A percentile compares a stretch with the other conserved stretches of the same genome.
Evolutionary conservation across 2,797 vertebrate genomes (phyloP).

Genomic region (Hypotaenidia okinawae): DNA sequence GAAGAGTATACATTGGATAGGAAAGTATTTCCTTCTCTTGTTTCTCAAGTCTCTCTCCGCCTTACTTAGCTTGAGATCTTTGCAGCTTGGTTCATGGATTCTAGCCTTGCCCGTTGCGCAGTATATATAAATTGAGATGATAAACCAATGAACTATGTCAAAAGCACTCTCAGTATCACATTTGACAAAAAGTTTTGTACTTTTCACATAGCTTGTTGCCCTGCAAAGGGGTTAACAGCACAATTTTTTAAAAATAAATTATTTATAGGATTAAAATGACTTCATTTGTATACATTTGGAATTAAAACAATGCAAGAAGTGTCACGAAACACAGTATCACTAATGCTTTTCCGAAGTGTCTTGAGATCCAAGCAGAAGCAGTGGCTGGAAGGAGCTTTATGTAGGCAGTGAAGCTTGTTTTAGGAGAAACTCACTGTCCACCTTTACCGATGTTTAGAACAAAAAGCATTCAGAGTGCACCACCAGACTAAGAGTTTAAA

Average conservation of each 20-base stretch:
- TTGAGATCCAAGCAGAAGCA: conserved; percentile 62
- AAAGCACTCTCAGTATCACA: conserved; percentile 84
- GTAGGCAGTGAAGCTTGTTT: conserved; percentile 60
- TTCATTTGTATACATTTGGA: conserved; percentile 88
- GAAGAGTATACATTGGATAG: conserved; percentile 90
- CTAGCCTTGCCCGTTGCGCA: conserved; percentile 84
- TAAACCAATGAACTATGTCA: conserved; percentile 83
- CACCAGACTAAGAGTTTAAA: conserved; percentile 47
- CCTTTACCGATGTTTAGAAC: conserved; percentile 40
- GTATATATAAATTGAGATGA: conserved; percentile 81
- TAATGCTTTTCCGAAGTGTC: conserved; percentile 73
- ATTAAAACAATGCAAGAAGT: conserved; percentile 82
- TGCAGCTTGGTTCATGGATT: conserved; percentile 88
- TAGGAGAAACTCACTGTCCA: conserved; percentile 58
- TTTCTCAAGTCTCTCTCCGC: conserved; percentile 84
- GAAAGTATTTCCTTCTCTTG: conserved; percentile 84
- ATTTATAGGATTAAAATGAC: conserved; percentile 88
- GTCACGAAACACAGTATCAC: conserved; percentile 66
- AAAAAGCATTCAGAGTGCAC: conserved; percentile 36
- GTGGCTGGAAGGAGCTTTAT: conserved; percentile 67
- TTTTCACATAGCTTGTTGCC: conserved; percentile 85
- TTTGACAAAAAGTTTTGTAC: conserved; percentile 87
- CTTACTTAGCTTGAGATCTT: conserved; percentile 88
- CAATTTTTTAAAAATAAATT: conserved; percentile 88
- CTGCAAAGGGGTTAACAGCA: conserved; percentile 84